phyloP scores from a whole-genome alignment of 2,888 invertebrate species.

The Eristalis arbustorum region DNA sequence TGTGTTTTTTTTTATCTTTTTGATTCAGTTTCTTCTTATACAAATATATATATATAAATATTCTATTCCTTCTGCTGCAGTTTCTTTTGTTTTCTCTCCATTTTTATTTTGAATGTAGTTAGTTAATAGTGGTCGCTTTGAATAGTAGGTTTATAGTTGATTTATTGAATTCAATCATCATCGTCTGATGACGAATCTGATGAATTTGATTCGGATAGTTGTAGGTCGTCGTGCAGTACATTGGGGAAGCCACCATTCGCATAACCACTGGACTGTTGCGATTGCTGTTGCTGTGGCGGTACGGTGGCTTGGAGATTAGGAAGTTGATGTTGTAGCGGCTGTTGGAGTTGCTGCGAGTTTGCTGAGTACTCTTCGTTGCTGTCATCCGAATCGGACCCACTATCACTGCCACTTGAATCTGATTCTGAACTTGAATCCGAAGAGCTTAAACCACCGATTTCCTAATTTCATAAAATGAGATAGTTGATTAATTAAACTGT shows the following conservation, averaged over 20 bases:
- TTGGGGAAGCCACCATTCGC: conserved; percentile 76
- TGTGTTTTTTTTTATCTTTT: conserved; percentile 37
- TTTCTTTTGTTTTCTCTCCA: conserved; percentile 59
- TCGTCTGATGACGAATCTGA: conserved; percentile 83
- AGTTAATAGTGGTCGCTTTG: conserved; percentile 64
- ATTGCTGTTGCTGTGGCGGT: conserved; percentile 68
- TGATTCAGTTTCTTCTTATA: conserved; percentile 41
- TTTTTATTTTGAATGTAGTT: conserved; percentile 59
- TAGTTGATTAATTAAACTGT: neutral
- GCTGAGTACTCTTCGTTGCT: conserved; percentile 76
- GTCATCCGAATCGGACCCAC: conserved; percentile 79
- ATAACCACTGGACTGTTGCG: conserved; percentile 75
- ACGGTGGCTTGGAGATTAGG: conserved; percentile 65
- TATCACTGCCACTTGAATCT: conserved; percentile 79
- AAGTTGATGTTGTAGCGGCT: conserved; percentile 69
- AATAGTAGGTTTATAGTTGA: conserved; percentile 48
- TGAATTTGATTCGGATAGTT: conserved; percentile 92
- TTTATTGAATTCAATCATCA: conserved; percentile 70
- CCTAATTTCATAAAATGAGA: conserved; percentile 72
- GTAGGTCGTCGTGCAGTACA: conserved; percentile 90
- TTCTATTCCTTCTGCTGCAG: conserved; percentile 49
- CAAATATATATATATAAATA: conserved; percentile 63
- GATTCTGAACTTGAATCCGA: conserved; percentile 79
- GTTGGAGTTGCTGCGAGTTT: conserved; percentile 50
- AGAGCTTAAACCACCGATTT: conserved; percentile 78